Conservation (phyloP, 2,797 vertebrate species). For the Poecilia velifera region DNA sequence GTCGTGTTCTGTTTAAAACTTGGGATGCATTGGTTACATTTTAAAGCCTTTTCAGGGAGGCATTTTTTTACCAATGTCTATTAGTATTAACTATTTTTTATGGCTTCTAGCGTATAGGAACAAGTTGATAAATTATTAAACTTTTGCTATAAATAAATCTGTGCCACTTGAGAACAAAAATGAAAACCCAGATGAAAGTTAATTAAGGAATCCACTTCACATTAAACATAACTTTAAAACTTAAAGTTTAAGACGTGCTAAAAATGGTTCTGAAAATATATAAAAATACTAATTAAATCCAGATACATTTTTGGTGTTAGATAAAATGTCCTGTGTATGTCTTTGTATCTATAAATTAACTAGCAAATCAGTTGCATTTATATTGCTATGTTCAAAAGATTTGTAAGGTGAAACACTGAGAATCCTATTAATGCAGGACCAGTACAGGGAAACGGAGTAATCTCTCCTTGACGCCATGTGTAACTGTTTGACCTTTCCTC, state of each 20-base stretch:
- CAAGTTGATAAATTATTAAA: not conserved
- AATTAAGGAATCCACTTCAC: not conserved
- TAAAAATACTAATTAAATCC: not conserved
- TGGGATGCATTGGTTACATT: not conserved
- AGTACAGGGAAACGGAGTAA: constrained; percentile 12
- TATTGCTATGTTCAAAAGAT: not conserved
- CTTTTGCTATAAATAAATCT: not conserved
- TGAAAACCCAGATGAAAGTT: not conserved
- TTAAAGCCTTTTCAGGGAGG: not conserved
- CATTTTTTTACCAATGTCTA: not conserved
- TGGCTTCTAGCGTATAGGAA: not conserved
- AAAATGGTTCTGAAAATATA: no score
- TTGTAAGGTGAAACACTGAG: constrained; percentile 7
- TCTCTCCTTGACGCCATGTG: constrained; percentile 24
- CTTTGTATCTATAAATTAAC: not conserved
- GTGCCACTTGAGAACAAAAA: not conserved
- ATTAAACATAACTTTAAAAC: not conserved
- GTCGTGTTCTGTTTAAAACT: not conserved
- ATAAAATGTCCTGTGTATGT: not conserved
- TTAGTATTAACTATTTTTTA: not conserved
- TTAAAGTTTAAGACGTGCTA: not conserved
- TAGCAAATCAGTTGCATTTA: not conserved
- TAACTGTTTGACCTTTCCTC: constrained; percentile 47
- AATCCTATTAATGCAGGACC: constrained; percentile 12
- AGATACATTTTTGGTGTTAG: not conserved